Percentiles rank a stretch among this genome's conserved stretches.
phyloP scores from a whole-genome alignment of 2,113 vertebrate genomes.

The Sula dactylatra region DNA sequence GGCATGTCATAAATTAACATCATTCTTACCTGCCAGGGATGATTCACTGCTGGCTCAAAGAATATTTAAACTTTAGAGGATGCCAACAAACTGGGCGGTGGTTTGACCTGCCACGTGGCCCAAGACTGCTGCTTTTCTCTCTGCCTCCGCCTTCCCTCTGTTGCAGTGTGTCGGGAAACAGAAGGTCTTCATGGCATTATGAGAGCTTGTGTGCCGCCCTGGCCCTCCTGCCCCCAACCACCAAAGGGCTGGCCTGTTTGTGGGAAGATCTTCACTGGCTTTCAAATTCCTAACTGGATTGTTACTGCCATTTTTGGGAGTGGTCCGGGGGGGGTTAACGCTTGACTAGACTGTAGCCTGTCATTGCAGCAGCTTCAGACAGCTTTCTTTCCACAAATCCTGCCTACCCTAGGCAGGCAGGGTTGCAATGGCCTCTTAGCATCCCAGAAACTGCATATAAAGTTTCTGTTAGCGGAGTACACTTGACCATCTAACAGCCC shows the following conservation, averaged over 20 bases:
- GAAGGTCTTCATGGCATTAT: constrained; percentile 35
- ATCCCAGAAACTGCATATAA: neutral
- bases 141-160: neutral
- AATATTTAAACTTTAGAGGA: constrained; percentile 38
- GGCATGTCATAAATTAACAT: constrained; percentile 64
- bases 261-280: neutral
- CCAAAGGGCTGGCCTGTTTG: constrained; percentile 26
- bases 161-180: constrained; percentile 26
- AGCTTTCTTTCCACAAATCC: neutral
- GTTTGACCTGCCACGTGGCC: constrained; percentile 62
- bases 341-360: neutral
- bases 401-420: neutral
- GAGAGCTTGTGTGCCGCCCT: neutral
- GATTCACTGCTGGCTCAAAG: constrained; percentile 54
- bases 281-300: neutral
- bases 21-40: constrained; percentile 64
- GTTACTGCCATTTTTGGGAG: neutral
- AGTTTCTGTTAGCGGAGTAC: neutral
- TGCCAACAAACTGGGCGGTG: constrained; percentile 63
- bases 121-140: neutral
- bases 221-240: neutral
- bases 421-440: neutral
- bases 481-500: neutral
- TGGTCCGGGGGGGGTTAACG: neutral
- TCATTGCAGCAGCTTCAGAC: neutral